A percentile compares a stretch with the other conserved stretches of the same genome.
These are phyloP conservation scores for Lacerta viridis DNA, from an alignment of 2,797 vertebrate species.

Conservation along the genomic window DNA sequence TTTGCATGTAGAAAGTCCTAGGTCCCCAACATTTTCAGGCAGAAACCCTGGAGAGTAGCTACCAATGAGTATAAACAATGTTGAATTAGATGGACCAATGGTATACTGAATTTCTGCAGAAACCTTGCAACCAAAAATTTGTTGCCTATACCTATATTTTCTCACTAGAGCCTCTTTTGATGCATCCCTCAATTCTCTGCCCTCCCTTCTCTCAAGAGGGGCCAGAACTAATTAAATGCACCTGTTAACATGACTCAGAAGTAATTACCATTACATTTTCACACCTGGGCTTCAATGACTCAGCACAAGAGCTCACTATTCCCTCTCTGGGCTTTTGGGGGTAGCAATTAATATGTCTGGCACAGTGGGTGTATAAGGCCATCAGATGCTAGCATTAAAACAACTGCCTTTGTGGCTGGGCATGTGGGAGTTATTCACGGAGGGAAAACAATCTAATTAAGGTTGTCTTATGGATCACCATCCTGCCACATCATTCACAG, in stretches of 20 bases:
- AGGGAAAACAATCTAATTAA: conserved; percentile 40
- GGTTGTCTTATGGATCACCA: background rate
- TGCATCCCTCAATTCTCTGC: background rate
- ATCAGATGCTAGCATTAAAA: background rate
- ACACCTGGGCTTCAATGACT: conserved; percentile 43
- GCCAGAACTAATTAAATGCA: background rate
- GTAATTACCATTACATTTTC: conserved; percentile 36
- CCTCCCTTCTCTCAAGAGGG: background rate
- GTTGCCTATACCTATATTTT: conserved; percentile 1
- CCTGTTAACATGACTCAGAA: conserved; percentile 27
- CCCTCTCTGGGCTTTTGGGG: background rate
- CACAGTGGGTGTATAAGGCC: background rate
- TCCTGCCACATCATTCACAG: background rate
- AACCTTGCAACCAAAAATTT: background rate
- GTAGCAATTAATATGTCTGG: conserved; percentile 10
- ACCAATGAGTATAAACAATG: too few relatives aligned
- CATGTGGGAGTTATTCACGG: conserved; percentile 14
- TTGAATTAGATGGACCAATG: too few relatives aligned
- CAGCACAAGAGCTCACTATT: conserved; percentile 25
- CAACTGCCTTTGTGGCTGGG: conserved; percentile 49
- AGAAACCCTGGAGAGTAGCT: too few relatives aligned
- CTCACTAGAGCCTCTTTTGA: background rate
- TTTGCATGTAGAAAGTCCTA: too few relatives aligned
- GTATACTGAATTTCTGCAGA: background rate
- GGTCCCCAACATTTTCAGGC: too few relatives aligned